Conservation (phyloP, 2,797 vertebrate species). For the Apogon hyalosoma region DNA sequence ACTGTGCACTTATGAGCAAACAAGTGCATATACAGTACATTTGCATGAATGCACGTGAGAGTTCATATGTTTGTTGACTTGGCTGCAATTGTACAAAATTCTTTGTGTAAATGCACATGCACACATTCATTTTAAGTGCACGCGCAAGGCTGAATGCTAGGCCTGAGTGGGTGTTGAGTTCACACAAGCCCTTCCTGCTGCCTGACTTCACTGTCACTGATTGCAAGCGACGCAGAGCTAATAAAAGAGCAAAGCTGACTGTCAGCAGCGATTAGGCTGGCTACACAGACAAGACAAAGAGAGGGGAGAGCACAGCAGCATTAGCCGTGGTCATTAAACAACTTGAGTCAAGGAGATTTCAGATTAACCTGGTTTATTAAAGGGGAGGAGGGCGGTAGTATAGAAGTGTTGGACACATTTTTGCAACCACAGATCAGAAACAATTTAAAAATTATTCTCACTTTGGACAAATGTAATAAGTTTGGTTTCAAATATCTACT, state of each 20-base stretch:
- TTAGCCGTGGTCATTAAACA: slow-evolving; percentile 93
- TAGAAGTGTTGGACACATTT: slow-evolving; percentile 21
- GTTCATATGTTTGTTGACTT: slow-evolving; percentile 19
- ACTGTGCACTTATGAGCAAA: neutral
- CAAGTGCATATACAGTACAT: neutral
- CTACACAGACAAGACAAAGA: slow-evolving; percentile 92
- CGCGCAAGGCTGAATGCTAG: slow-evolving; percentile 45
- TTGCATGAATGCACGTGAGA: slow-evolving; percentile 4
- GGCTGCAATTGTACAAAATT: slow-evolving; percentile 5
- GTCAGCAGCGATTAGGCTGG: slow-evolving; percentile 93
- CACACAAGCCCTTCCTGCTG: slow-evolving; percentile 91
- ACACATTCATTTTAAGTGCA: slow-evolving; percentile 27
- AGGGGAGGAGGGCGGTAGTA: slow-evolving; percentile 35
- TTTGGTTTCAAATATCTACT: no score
- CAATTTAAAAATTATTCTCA: slow-evolving; percentile 7
- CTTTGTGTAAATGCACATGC: slow-evolving; percentile 21
- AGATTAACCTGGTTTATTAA: slow-evolving; percentile 85
- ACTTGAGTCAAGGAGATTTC: slow-evolving; percentile 85
- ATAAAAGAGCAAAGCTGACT: slow-evolving; percentile 97
- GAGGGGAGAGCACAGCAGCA: slow-evolving; percentile 85
- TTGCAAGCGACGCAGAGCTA: slow-evolving; percentile 93
- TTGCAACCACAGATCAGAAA: neutral
- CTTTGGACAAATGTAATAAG: slow-evolving; percentile 9
- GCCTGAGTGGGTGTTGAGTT: slow-evolving; percentile 84
- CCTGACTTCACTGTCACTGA: slow-evolving; percentile 93